phyloP scores from a whole-genome alignment of 2,113 vertebrate genomes.

The Heterochromis multidens region DNA sequence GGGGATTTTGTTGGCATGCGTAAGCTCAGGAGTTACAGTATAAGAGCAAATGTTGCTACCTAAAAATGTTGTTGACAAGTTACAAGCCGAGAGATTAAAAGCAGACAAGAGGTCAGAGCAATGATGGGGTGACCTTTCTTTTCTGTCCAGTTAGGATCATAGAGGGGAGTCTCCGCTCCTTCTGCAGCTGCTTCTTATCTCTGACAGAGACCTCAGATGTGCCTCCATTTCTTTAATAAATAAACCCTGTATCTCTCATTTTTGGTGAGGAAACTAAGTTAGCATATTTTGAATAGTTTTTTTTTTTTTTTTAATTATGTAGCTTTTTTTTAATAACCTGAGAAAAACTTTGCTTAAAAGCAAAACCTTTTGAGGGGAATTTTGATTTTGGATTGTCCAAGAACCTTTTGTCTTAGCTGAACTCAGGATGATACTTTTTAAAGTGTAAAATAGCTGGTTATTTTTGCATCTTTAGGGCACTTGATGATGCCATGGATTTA shows the following conservation, averaged over 20 bases:
- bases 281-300: background rate
- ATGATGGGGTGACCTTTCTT: constrained; percentile 14
- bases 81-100: background rate
- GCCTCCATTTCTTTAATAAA: background rate
- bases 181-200: background rate
- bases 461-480: background rate
- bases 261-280: background rate
- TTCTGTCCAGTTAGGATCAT: background rate
- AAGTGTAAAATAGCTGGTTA: too few species aligned
- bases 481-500: background rate
- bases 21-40: constrained; percentile 4
- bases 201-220: background rate
- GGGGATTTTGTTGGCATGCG: constrained; percentile 27
- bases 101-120: background rate
- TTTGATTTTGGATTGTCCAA: background rate
- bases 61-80: constrained; percentile 60
- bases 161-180: background rate
- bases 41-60: constrained; percentile 44
- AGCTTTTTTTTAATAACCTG: rapidly evolving
- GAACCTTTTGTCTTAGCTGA: background rate
- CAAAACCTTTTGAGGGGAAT: background rate
- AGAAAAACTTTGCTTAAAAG: background rate
- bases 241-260: background rate
- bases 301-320: background rate
- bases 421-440: too few species aligned